phyloP scores from a whole-genome alignment of 2,888 invertebrate species.

The Lithosia quadra region DNA sequence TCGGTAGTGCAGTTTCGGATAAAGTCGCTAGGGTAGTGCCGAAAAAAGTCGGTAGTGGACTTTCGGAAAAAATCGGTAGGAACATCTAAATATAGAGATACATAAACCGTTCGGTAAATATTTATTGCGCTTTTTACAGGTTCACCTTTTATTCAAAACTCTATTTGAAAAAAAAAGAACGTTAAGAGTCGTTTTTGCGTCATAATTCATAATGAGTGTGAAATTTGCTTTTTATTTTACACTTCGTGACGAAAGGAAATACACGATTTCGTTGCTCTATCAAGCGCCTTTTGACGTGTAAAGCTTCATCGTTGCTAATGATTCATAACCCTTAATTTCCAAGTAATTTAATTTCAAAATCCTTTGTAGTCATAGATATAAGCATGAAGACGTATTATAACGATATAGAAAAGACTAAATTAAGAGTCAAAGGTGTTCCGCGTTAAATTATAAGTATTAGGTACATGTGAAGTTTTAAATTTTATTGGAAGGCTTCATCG shows the following conservation, averaged over 20 bases:
- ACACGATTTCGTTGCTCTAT: not conserved
- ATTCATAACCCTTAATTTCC: not conserved
- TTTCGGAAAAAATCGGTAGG: too few species aligned
- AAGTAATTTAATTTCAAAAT: not conserved
- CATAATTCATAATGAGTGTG: slow-evolving; percentile 9
- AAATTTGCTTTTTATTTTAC: slow-evolving; percentile 9
- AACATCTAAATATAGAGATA: too few species aligned
- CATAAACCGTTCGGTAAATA: too few species aligned
- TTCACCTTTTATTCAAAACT: slow-evolving; percentile 7
- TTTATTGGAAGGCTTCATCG: not conserved
- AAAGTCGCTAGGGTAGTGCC: too few species aligned
- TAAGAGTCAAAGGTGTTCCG: not conserved
- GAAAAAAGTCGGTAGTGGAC: too few species aligned
- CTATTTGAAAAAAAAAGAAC: not conserved
- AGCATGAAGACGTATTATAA: not conserved
- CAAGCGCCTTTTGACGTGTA: not conserved
- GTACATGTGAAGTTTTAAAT: not conserved
- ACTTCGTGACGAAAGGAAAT: slow-evolving; percentile 16
- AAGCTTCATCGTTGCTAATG: not conserved
- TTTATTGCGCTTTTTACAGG: not conserved
- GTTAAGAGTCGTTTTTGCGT: not conserved
- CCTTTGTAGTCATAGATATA: not conserved
- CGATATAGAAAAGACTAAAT: not conserved
- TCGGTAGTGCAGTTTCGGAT: too few species aligned
- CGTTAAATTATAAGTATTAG: not conserved